phyloP scores from a whole-genome alignment of 2,797 vertebrate species.

The Dromococcyx pavoninus region DNA sequence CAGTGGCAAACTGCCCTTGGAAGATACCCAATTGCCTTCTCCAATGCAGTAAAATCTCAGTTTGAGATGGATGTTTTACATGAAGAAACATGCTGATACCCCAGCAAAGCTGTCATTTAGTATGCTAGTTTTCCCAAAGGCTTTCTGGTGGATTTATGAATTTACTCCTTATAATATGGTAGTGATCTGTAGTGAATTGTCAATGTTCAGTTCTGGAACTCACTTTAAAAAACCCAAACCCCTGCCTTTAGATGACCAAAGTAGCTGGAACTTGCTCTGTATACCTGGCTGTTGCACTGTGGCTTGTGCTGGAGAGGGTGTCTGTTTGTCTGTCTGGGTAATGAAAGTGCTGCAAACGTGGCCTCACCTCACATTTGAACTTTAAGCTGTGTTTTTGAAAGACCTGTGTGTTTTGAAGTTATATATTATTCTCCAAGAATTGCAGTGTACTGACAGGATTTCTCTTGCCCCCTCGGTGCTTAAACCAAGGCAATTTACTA shows the following conservation, averaged over 20 bases:
- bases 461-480: neutral
- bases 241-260: neutral
- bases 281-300: neutral
- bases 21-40: neutral
- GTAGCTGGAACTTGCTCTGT: neutral
- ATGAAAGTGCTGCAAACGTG: rapidly evolving
- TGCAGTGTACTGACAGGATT: neutral
- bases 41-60: neutral
- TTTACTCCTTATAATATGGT: neutral
- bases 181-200: neutral
- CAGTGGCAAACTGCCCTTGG: neutral
- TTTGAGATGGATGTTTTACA: neutral
- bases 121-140: neutral
- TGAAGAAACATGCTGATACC: neutral
- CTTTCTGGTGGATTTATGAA: conserved; percentile 6
- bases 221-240: no score
- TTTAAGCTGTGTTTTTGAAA: neutral
- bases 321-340: rapidly evolving
- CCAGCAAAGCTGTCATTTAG: neutral
- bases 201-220: neutral
- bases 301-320: neutral
- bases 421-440: neutral
- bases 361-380: rapidly evolving
- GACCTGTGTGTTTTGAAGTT: neutral
- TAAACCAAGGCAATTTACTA: neutral